Evolutionary conservation across 2,797 vertebrate species (phyloP).

Genomic region (Periparus ater): DNA sequence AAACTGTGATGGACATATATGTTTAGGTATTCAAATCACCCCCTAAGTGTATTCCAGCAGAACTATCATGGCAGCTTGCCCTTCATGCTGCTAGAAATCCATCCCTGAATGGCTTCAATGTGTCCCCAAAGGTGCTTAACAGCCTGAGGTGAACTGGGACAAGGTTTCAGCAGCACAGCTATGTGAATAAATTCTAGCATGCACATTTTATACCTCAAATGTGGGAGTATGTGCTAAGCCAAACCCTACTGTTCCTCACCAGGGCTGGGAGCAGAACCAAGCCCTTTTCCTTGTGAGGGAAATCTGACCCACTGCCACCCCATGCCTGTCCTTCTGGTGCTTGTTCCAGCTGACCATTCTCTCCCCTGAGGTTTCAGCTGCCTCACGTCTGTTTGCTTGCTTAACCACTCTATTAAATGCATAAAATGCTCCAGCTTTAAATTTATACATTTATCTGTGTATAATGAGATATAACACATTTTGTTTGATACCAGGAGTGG

Average conservation of each 20-base stretch:
- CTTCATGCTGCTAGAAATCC: neutral
- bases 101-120: neutral
- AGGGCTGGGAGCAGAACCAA: neutral
- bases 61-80: neutral
- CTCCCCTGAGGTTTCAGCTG: neutral
- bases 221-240: rapidly evolving
- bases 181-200: neutral
- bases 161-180: neutral
- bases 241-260: neutral
- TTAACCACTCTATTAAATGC: neutral
- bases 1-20: neutral
- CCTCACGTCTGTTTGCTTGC: neutral
- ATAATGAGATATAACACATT: neutral
- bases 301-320: neutral
- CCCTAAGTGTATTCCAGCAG: neutral
- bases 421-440: neutral
- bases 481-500: neutral
- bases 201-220: neutral
- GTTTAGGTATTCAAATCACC: neutral
- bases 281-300: neutral
- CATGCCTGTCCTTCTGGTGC: rapidly evolving
- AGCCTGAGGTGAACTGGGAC: neutral
- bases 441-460: too few relatives aligned
- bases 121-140: neutral
- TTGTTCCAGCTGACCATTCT: neutral